Evolutionary conservation across 2,888 invertebrate species (phyloP), one percentile per base, ranked within the genome.

Genomic region (Pimpla rufipes): DNA sequence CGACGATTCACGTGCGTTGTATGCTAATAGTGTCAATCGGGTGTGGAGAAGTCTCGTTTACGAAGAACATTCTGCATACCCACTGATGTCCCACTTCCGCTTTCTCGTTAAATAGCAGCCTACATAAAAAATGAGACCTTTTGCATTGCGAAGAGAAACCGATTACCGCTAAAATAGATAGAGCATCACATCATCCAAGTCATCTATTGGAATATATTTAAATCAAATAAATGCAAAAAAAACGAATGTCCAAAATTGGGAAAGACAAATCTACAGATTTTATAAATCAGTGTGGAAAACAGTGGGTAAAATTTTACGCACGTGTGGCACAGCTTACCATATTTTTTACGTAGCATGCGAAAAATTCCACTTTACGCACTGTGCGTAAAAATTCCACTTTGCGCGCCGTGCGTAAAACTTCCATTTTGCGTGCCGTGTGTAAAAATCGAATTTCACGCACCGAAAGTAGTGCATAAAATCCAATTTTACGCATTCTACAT

Each of bases 1-100:
- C 47, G 66, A 74, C 74, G 40, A n/a, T 18, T 57, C 59, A 59
- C 59, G 59, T 40, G 59, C 62, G 16, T 29, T 42, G 13, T 55
- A 81, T 76, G 67, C 68, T 70, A 81, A 81, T 76, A 70, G 64
- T 55, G 75, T 70, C 62, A 70, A 62, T 70, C 74, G 29, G 21
- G 21, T 64, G 62, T 75, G 67, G 29, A 16, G 35, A 75, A 18
- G 74, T 62, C 67, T 59, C 68, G 55, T 52, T 68, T 42, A 67
- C 59, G 67, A 42, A 55, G 79, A 42, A 37, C 37, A 52, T 40
- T 18, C 29, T 35, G 1, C 47, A 13, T n/a, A n/a, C 1, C 52
- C 35, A 10, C 16, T 21, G 6, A 11, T 13, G 18, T n/a, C 7
- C 50, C 29, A 4, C 16, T 68, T 29, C 23, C 23, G 8, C 59